These are phyloP conservation scores for Paracyclopina nana DNA, from an alignment of 1,140 invertebrate species.

Conservation along the genomic window DNA sequence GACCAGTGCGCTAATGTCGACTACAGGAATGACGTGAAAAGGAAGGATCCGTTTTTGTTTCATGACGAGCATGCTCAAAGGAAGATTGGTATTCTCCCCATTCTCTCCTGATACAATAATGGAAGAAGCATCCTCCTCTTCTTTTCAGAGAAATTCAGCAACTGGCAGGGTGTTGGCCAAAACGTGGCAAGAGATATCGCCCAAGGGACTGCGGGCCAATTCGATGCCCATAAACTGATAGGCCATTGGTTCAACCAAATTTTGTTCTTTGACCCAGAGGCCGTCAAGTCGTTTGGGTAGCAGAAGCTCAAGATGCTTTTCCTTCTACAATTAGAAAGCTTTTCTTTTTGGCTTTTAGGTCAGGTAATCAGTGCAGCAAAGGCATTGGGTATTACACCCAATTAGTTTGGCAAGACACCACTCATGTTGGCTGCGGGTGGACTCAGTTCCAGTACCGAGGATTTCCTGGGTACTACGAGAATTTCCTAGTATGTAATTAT, in stretches of 20 bases:
- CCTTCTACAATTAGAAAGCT: background rate
- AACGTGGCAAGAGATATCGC: constrained; percentile 14
- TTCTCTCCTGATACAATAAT: background rate
- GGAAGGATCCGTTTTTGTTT: constrained; percentile 11
- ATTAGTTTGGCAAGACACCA: constrained; percentile 13
- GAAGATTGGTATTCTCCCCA: constrained; percentile 11
- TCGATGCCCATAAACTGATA: constrained; percentile 6
- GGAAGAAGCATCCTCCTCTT: background rate
- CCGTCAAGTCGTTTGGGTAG: constrained; percentile 12
- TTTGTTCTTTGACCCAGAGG: constrained; percentile 8
- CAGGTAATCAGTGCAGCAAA: constrained; percentile 8
- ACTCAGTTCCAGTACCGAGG: constrained; percentile 11
- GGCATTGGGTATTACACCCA: constrained; percentile 14
- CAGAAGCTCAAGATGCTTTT: background rate
- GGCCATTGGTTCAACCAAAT: constrained; percentile 16
- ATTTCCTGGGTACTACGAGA: constrained; percentile 9
- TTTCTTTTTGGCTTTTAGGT: constrained; percentile 5
- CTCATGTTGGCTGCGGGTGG: constrained; percentile 15
- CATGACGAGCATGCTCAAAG: constrained; percentile 11
- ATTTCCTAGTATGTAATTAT: constrained; percentile 14
- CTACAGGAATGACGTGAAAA: constrained; percentile 4
- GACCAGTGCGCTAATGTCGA: constrained; percentile 14
- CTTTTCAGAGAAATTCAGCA: constrained; percentile 10
- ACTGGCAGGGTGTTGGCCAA: constrained; percentile 13
- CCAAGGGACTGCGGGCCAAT: background rate